Percentiles rank a stretch among this genome's conserved stretches.
phyloP scores from a whole-genome alignment of 2,113 vertebrate genomes.

The Cercocebus atys region DNA sequence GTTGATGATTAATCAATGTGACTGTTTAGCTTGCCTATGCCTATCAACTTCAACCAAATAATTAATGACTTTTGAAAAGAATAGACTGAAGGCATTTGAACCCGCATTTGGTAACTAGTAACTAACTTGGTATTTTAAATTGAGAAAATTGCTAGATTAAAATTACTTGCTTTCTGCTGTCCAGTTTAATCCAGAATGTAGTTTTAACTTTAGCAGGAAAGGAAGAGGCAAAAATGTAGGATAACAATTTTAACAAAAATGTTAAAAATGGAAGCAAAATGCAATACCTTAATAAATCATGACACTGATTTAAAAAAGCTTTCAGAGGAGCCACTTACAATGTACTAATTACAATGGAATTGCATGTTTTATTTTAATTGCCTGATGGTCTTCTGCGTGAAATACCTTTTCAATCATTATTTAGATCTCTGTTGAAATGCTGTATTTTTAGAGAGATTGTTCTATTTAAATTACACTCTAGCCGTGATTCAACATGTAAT shows the following conservation, averaged over 20 bases:
- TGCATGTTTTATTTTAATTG: not conserved
- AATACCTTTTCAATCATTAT: not conserved
- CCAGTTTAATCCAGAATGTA: not conserved
- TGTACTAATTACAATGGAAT: not conserved
- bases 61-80: constrained; percentile 37
- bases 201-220: not conserved
- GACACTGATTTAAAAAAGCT: not conserved
- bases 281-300: not conserved
- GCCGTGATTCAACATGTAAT: not conserved
- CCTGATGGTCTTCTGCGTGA: not conserved
- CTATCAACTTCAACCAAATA: constrained; percentile 30
- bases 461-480: not conserved
- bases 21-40: not conserved
- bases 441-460: not conserved
- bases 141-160: not conserved
- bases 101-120: constrained; percentile 29
- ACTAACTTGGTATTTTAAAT: not conserved
- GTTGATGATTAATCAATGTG: constrained; percentile 40
- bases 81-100: not conserved
- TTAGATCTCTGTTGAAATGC: not conserved
- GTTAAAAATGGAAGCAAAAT: not conserved
- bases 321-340: not conserved
- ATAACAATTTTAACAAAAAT: not conserved
- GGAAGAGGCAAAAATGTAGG: not conserved
- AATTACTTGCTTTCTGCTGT: not conserved